Percentiles rank a stretch among this genome's conserved stretches.
phyloP scores from a whole-genome alignment of 1,140 invertebrate genomes.

The Lamellibrachia luymesi region DNA sequence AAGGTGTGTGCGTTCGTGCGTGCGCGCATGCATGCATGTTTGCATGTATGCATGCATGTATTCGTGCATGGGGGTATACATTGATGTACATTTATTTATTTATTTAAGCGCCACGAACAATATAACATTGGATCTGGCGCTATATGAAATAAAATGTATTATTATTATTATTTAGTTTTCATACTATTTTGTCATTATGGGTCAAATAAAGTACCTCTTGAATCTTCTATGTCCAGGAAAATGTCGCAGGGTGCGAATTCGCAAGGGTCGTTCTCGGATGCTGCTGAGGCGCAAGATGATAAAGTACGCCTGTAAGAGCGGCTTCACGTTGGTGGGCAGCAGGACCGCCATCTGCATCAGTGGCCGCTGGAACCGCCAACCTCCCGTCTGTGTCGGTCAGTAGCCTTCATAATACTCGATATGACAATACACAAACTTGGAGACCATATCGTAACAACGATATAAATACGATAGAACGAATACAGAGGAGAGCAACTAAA shows the following conservation, averaged over 20 bases:
- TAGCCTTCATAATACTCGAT: constrained; percentile 31
- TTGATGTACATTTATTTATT: no score
- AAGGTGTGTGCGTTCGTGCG: neutral
- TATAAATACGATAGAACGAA: no score
- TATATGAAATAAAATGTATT: no score
- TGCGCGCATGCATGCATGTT: neutral
- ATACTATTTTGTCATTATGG: neutral
- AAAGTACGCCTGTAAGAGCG: constrained; percentile 60
- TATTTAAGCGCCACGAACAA: no score
- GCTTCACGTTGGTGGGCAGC: constrained; percentile 65
- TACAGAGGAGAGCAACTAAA: no score
- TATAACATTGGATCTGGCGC: no score
- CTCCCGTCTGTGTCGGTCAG: constrained; percentile 70
- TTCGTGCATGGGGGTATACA: neutral
- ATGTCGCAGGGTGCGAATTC: neutral
- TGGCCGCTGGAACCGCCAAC: constrained; percentile 63
- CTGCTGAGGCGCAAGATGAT: neutral
- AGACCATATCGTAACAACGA: no score
- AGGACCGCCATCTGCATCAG: constrained; percentile 64
- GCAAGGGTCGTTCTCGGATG: neutral
- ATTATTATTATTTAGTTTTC: no score
- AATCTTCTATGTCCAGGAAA: neutral
- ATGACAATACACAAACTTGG: neutral
- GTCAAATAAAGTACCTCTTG: neutral
- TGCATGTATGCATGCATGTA: neutral